A percentile compares a stretch with the other conserved stretches of the same genome.
These are phyloP conservation scores for Drosophila affinis DNA, from an alignment of 2,888 invertebrate species.

Conservation along the genomic window DNA sequence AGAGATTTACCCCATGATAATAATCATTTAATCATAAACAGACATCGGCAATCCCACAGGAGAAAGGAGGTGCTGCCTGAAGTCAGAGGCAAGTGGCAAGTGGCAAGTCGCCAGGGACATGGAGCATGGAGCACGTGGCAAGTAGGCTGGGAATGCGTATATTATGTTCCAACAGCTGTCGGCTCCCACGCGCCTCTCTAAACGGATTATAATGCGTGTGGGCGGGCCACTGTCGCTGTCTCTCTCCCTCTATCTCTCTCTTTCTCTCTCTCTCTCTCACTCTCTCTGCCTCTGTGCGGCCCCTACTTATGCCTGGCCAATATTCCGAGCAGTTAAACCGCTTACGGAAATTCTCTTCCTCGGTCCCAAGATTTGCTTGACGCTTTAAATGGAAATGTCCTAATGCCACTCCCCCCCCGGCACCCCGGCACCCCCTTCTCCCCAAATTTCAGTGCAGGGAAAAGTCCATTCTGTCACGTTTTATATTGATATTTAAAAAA, in stretches of 20 bases:
- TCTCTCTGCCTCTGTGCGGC: not conserved
- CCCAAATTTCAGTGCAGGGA: slow-evolving; percentile 29
- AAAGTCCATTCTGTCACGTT: slow-evolving; percentile 65
- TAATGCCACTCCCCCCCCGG: not conserved
- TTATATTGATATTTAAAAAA: slow-evolving; percentile 74
- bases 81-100: no score
- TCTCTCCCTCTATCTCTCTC: not conserved
- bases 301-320: slow-evolving; percentile 45
- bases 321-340: slow-evolving; percentile 48
- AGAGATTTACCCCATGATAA: no score
- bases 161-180: not conserved
- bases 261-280: no score
- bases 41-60: no score
- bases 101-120: no score
- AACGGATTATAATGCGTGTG: slow-evolving; percentile 41
- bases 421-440: not conserved
- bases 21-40: no score
- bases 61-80: no score
- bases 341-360: slow-evolving; percentile 37
- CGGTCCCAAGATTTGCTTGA: slow-evolving; percentile 26
- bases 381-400: slow-evolving; percentile 14
- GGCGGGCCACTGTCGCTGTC: not conserved
- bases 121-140: no score
- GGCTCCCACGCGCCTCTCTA: slow-evolving; percentile 15
- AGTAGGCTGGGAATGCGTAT: no score